Base-by-base conservation (phyloP, 2,113 vertebrate genomes). In the Gila orcuttii region DNA sequence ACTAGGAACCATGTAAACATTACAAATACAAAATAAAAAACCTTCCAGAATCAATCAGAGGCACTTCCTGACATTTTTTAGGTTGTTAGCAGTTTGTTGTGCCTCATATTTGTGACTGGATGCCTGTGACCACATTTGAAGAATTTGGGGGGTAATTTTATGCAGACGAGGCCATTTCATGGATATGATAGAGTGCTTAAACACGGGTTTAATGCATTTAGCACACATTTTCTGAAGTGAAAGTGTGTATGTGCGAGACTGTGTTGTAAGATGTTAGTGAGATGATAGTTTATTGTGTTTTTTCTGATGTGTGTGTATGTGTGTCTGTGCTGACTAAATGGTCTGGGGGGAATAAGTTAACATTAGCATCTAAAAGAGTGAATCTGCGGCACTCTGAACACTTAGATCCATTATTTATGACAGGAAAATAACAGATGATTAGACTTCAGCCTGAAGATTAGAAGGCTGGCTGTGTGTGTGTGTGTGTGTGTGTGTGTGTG, bases 331-430 rank as follows among this genome's bases (percentile, higher is more conserved):
- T 66, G 36, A 25, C 84, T 86, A 88, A 86, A 86, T n/a, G 74
- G 28, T 62, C 87, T 66, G 31, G n/a, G 28, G 84, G 84, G 80
- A 84, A 59, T 60, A n/a, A 83, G 75, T 71, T 88, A 86, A 77
- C 84, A 88, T 88, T 88, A 84, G 74, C 81, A 86, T 86, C 76
- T 84, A 85, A 86, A 86, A 79, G 68, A 60, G 33, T 80, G 75
- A 84, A 86, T 55, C 13, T 57, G 68, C 2, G 31, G 59, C 71
- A 42, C 28, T 84, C 81, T 39, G 66, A 84, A 84, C 50, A 84
- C 62, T 85, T 69, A 79, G 13, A 75, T 69, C 36, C 71, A 80
- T 84, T 83, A 88, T 86, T 86, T 83, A 86, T 78, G 83, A 79
- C 52, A 69, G 81, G 66, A 74, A 74, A 75, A 86, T 39, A 50